Conservation (phyloP, 1,140 invertebrate species). For the Drosophila fuyamai region DNA sequence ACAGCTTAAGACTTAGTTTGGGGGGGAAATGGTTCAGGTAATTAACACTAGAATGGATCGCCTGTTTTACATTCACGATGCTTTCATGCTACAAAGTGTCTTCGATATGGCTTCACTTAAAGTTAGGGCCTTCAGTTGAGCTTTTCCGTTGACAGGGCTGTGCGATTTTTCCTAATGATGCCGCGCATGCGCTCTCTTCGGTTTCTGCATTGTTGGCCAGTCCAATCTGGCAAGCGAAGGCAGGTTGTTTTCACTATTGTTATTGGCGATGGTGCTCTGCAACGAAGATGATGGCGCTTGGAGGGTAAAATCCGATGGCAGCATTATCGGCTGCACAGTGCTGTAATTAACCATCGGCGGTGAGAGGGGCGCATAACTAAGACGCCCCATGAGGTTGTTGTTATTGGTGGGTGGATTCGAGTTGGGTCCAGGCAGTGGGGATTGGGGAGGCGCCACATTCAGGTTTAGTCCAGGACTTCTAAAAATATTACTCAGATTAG, state of each 20-base stretch:
- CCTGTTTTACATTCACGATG: conserved; percentile 4
- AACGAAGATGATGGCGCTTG: conserved; percentile 53
- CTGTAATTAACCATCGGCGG: conserved; percentile 65
- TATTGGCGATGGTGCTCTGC: conserved; percentile 28
- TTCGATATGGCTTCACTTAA: conserved; percentile 42
- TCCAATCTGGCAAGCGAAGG: conserved; percentile 46
- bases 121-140: conserved; percentile 4
- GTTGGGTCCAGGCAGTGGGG: conserved; percentile 48
- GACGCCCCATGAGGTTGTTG: conserved; percentile 33
- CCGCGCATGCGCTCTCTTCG: conserved; percentile 49
- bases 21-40: conserved; percentile 36
- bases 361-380: conserved; percentile 57
- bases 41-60: conserved; percentile 37
- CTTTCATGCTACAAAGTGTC: conserved; percentile 29
- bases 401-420: conserved; percentile 54
- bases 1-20: conserved; percentile 42
- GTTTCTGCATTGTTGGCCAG: conserved; percentile 50
- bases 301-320: conserved; percentile 57
- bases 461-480: conserved; percentile 56
- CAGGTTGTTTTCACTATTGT: conserved; percentile 26
- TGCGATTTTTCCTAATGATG: conserved; percentile 24
- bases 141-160: neutral
- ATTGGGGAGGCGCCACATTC: conserved; percentile 40
- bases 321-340: conserved; percentile 59
- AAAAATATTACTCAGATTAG: conserved; percentile 38